A percentile compares a stretch with the other conserved stretches of the same genome.
Evolutionary conservation across 2,888 invertebrate species (phyloP).

Genomic region (Melanostoma mellinum): DNA sequence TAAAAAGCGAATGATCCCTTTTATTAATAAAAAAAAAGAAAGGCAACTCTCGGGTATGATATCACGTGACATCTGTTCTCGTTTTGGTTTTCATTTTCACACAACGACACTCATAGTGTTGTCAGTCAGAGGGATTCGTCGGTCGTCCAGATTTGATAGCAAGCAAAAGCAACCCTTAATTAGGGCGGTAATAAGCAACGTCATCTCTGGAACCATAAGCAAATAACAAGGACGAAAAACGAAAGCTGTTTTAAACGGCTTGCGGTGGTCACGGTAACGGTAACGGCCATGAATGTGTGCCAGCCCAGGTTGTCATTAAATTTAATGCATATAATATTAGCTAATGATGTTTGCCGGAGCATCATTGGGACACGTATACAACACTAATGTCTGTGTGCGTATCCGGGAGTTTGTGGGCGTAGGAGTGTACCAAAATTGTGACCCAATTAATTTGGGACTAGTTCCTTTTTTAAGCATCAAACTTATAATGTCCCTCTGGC

Average conservation of each 20-base stretch:
- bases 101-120: background rate
- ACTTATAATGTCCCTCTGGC: slow-evolving; percentile 1
- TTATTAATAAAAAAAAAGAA: background rate
- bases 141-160: slow-evolving; percentile 53
- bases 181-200: slow-evolving; percentile 65
- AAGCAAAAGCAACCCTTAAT: slow-evolving; percentile 60
- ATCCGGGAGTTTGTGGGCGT: background rate
- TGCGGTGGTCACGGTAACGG: slow-evolving; percentile 51
- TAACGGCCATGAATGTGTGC: slow-evolving; percentile 12
- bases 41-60: slow-evolving; percentile 45
- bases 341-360: slow-evolving; percentile 81
- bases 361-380: slow-evolving; percentile 22
- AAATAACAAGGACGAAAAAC: slow-evolving; percentile 54
- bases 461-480: slow-evolving; percentile 26
- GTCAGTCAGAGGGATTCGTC: too few relatives aligned
- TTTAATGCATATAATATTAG: slow-evolving; percentile 82
- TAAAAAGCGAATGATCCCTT: slow-evolving; percentile 61
- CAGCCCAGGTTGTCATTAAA: slow-evolving; percentile 78
- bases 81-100: slow-evolving; percentile 9
- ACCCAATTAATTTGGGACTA: slow-evolving; percentile 69
- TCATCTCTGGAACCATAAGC: slow-evolving; percentile 54
- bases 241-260: slow-evolving; percentile 61
- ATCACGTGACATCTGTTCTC: slow-evolving; percentile 67
- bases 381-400: background rate
- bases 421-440: slow-evolving; percentile 46